Evolutionary conservation across 92 coral and sea anemone species (phyloP).

Genomic region (Paramuricea clavata): DNA sequence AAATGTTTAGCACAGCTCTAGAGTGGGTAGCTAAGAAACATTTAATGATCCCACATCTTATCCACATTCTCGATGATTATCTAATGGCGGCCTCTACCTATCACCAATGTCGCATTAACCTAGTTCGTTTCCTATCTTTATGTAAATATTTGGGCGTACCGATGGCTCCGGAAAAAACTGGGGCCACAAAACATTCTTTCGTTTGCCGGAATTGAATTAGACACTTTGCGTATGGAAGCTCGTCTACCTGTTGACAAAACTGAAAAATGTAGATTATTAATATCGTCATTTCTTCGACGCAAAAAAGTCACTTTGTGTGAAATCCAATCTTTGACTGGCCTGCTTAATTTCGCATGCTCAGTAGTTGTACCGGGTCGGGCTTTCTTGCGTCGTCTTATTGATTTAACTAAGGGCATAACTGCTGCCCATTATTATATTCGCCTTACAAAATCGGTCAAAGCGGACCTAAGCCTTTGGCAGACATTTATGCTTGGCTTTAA

Average conservation of each 20-base stretch:
- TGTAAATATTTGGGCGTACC: constrained; percentile 69
- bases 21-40: constrained; percentile 73
- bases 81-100: constrained; percentile 59
- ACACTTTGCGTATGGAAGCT: constrained; percentile 59
- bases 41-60: constrained; percentile 44
- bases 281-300: constrained; percentile 11
- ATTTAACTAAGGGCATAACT: constrained; percentile 49
- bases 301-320: constrained; percentile 52
- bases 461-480: constrained; percentile 54
- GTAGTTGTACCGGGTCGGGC: constrained; percentile 61
- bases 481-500: constrained; percentile 31
- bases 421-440: constrained; percentile 46
- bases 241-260: constrained; percentile 64
- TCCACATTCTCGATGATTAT: constrained; percentile 72
- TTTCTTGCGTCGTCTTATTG: constrained; percentile 46
- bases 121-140: constrained; percentile 29
- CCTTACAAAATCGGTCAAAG: constrained; percentile 49
- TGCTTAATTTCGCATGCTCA: constrained; percentile 63
- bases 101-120: constrained; percentile 36
- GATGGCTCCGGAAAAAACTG: constrained; percentile 73
- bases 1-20: constrained; percentile 73
- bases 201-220: constrained; percentile 69
- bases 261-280: constrained; percentile 36
- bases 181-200: constrained; percentile 51
- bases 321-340: constrained; percentile 57